Base-by-base conservation (phyloP, 2,113 vertebrate genomes). In the Puma concolor region DNA sequence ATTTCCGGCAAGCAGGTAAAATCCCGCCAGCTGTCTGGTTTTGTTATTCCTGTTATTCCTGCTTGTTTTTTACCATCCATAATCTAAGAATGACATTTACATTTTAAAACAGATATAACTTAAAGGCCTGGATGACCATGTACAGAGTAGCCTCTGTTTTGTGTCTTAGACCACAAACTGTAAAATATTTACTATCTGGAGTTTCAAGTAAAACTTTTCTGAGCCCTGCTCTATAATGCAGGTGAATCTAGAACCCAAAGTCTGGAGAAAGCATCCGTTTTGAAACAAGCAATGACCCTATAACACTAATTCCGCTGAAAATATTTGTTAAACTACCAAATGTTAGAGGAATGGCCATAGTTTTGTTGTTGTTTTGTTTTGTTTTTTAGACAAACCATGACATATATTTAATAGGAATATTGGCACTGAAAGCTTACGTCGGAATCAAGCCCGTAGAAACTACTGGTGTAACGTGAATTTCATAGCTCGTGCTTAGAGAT, bases 321-420 rank as follows among this genome's bases (percentile, higher is more conserved):
- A 9, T 69, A 91, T 69, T 44, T 95, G 69, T 95, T 76, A 97
- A 82, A 88, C 33, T 14, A 83, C 25, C 11, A 23, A 97, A 93
- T 92, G 60, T 96, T 91, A 97, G 81, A 96, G 84, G 67, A 81
- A 52, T 3, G 94, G 81, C 23, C 41, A 4, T 50, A 4, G 31
- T 63, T 57, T 83, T 31, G 4, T 11, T 19, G 25, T 60, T n/a
- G 54, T 57, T 57, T 57, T 21, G 7, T 48, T 72, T 27, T 91
- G 72, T 94, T 98, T 98, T 85, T 95, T 89, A 67, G 82, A 82
- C 96, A 98, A 98, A 91, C 48, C 89, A 27, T 94, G 69, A 96
- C 52, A 94, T 64, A 85, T 7, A 16, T 76, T 50, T 57, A 97
- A 52, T 1, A n/a, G 96, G 77, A 98, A 95, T 83, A 94, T 38